Percentiles rank a stretch among this genome's conserved stretches.
These are phyloP conservation scores for Corythucha ciliata DNA, from an alignment of 2,888 invertebrate species.

Conservation along the genomic window DNA sequence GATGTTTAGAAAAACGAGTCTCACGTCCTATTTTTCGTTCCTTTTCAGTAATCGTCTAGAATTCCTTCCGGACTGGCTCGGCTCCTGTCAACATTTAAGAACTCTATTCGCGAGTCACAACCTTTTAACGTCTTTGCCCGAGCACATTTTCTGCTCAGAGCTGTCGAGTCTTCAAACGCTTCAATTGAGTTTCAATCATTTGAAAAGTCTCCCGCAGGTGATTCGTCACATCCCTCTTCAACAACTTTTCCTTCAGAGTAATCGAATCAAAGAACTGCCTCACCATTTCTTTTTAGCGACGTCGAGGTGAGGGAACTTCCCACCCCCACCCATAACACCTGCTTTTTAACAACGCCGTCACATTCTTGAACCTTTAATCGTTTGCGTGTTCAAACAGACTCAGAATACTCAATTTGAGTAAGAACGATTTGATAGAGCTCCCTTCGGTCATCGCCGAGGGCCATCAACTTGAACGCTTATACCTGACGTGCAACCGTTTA, in stretches of 20 bases:
- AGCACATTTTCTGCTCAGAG: constrained; percentile 64
- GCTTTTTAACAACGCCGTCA: background rate
- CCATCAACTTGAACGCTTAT: constrained; percentile 54
- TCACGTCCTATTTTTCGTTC: background rate
- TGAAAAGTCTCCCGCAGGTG: constrained; percentile 62
- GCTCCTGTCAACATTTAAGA: constrained; percentile 59
- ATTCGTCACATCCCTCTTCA: constrained; percentile 53
- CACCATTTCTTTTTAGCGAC: constrained; percentile 60
- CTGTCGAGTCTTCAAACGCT: constrained; percentile 61
- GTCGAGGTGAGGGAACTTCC: constrained; percentile 44
- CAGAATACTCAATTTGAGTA: constrained; percentile 64
- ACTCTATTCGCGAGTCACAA: constrained; percentile 69
- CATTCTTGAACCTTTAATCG: too few relatives aligned
- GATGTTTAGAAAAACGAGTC: background rate
- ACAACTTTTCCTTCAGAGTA: constrained; percentile 62
- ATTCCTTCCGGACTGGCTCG: constrained; percentile 66
- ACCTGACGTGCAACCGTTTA: constrained; percentile 66
- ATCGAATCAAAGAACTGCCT: constrained; percentile 63
- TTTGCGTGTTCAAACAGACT: constrained; percentile 44
- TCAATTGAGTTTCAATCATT: constrained; percentile 67
- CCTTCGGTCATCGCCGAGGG: constrained; percentile 51
- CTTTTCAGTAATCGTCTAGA: constrained; percentile 55
- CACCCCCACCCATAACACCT: background rate
- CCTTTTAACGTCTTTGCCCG: constrained; percentile 56
- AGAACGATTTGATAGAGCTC: constrained; percentile 62